Conservation (phyloP, 2,797 vertebrate genomes). For the Centroberyx gerrardi region DNA sequence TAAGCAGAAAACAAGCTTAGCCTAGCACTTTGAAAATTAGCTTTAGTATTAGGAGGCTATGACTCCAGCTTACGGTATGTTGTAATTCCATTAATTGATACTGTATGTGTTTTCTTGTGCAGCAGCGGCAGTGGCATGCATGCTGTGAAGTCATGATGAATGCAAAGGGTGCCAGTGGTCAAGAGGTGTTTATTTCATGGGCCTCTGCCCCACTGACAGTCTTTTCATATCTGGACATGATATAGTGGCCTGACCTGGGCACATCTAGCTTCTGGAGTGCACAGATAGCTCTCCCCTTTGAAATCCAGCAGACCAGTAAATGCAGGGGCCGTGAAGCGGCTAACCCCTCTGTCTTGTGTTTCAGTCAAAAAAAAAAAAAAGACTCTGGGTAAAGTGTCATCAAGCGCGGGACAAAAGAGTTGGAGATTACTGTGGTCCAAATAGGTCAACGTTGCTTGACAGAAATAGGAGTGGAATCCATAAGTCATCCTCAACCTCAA, state of each 20-base stretch:
- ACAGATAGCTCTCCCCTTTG: slow-evolving; percentile 81
- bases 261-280: slow-evolving; percentile 63
- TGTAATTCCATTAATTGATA: slow-evolving; percentile 69
- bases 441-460: slow-evolving; percentile 71
- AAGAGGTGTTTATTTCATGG: slow-evolving; percentile 80
- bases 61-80: slow-evolving; percentile 23
- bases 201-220: slow-evolving; percentile 69
- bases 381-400: slow-evolving; percentile 76
- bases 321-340: slow-evolving; percentile 73
- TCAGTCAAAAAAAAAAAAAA: slow-evolving; percentile 56
- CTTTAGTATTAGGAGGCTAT: slow-evolving; percentile 49
- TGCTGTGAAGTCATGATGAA: slow-evolving; percentile 59
- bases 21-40: slow-evolving; percentile 70
- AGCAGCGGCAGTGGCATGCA: neutral
- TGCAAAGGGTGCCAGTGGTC: slow-evolving; percentile 69
- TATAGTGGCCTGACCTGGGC: slow-evolving; percentile 73
- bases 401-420: slow-evolving; percentile 72
- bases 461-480: slow-evolving; percentile 60
- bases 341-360: slow-evolving; percentile 78
- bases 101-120: slow-evolving; percentile 31
- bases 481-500: slow-evolving; percentile 56
- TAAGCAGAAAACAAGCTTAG: slow-evolving; percentile 74
- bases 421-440: slow-evolving; percentile 65
- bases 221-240: slow-evolving; percentile 79
- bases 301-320: slow-evolving; percentile 83